phyloP scores from a whole-genome alignment of 2,888 invertebrate species.

The Drosophila rellima region DNA sequence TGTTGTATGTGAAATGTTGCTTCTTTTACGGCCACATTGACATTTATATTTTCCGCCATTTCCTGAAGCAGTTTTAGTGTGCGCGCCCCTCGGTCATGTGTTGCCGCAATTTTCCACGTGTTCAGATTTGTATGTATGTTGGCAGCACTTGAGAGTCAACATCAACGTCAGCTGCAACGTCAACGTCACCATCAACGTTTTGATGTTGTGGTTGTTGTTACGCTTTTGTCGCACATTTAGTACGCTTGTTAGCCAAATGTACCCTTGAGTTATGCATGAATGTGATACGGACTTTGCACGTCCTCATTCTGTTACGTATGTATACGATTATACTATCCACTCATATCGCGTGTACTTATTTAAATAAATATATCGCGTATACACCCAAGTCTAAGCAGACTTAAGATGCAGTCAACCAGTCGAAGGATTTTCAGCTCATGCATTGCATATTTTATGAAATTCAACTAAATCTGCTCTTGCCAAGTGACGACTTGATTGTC shows the following conservation, averaged over 20 bases:
- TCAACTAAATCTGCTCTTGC: constrained; percentile 11
- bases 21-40: constrained; percentile 15
- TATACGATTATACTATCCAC: not conserved
- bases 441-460: constrained; percentile 33
- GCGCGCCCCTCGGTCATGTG: not conserved
- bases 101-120: constrained; percentile 7
- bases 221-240: constrained; percentile 73
- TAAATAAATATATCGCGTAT: constrained; percentile 41
- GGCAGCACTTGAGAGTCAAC: constrained; percentile 51
- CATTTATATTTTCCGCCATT: constrained; percentile 30
- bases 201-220: constrained; percentile 31
- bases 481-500: constrained; percentile 20
- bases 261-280: constrained; percentile 66
- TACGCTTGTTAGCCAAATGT: constrained; percentile 76
- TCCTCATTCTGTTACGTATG: not conserved
- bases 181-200: constrained; percentile 32
- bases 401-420: constrained; percentile 16
- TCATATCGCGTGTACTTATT: constrained; percentile 26
- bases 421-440: constrained; percentile 28
- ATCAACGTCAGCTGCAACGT: constrained; percentile 40
- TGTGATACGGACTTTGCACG: constrained; percentile 28
- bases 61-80: constrained; percentile 6
- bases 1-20: constrained; percentile 16
- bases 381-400: constrained; percentile 1
- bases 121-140: constrained; percentile 12